A percentile compares a stretch with the other conserved stretches of the same genome.
These are phyloP conservation scores for Cremastobaeus sp. DNA, from an alignment of 2,888 invertebrate genomes.

Conservation along the genomic window DNA sequence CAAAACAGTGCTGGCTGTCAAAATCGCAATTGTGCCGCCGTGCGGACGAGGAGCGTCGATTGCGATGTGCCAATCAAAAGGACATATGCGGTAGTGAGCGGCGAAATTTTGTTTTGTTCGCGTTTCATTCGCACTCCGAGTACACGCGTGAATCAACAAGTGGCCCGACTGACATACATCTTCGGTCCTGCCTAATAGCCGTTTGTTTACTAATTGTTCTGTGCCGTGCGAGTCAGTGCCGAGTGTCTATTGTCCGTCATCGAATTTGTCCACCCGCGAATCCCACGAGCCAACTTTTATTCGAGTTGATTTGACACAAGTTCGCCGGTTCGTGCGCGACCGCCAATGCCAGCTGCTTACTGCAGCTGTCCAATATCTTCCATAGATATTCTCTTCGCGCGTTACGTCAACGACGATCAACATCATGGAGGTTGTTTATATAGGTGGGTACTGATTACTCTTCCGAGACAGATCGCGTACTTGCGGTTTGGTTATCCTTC, in stretches of 20 bases:
- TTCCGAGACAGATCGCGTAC: too few species aligned
- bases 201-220: too few species aligned
- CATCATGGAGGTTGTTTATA: constrained; percentile 78
- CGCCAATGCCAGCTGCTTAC: constrained; percentile 6
- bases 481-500: too few species aligned
- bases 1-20: too few species aligned
- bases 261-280: too few species aligned
- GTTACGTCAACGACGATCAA: constrained; percentile 58
- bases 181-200: not conserved
- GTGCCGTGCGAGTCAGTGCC: too few species aligned
- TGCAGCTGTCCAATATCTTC: constrained; percentile 11
- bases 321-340: constrained; percentile 21
- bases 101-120: constrained; percentile 4
- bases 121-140: constrained; percentile 12
- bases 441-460: constrained; percentile 70
- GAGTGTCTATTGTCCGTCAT: too few species aligned
- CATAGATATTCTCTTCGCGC: constrained; percentile 18
- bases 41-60: too few species aligned
- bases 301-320: not conserved
- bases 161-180: constrained; percentile 34
- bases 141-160: constrained; percentile 34
- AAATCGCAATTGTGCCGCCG: too few species aligned
- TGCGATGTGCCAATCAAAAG: not conserved
- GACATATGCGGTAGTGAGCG: constrained; percentile 5
- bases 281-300: too few species aligned